phyloP scores from a whole-genome alignment of 1,140 invertebrate genomes.

The Myzus persicae region DNA sequence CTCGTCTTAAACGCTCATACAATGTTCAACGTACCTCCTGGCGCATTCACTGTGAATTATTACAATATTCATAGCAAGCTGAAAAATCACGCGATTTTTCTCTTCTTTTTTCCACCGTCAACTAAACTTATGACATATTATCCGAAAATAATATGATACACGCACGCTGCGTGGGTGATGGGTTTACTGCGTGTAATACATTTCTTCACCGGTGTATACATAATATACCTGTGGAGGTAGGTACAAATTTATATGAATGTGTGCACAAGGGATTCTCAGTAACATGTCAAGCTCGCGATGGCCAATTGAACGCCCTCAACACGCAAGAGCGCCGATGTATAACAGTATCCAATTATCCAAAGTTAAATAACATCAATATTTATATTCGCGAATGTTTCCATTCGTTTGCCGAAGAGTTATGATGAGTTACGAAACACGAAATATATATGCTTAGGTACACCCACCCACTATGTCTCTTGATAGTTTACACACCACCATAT shows the following conservation, averaged over 20 bases:
- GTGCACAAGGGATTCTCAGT: neutral
- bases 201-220: neutral
- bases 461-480: no score
- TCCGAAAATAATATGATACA: neutral
- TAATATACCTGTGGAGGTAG: neutral
- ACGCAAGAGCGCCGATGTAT: neutral
- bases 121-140: neutral
- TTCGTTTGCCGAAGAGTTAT: neutral
- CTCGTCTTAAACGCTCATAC: neutral
- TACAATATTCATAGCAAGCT: neutral
- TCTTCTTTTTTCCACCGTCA: neutral
- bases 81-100: neutral
- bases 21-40: neutral
- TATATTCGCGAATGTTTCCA: neutral
- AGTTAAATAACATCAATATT: constrained; percentile 36
- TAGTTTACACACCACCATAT: neutral
- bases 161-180: neutral
- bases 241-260: neutral
- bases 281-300: neutral
- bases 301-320: neutral
- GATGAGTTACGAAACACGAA: neutral
- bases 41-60: neutral
- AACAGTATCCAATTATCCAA: constrained; percentile 13
- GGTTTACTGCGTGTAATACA: neutral
- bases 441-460: neutral